These are phyloP conservation scores for Pecten maximus DNA, from an alignment of 2,888 invertebrate species.

Conservation along the genomic window DNA sequence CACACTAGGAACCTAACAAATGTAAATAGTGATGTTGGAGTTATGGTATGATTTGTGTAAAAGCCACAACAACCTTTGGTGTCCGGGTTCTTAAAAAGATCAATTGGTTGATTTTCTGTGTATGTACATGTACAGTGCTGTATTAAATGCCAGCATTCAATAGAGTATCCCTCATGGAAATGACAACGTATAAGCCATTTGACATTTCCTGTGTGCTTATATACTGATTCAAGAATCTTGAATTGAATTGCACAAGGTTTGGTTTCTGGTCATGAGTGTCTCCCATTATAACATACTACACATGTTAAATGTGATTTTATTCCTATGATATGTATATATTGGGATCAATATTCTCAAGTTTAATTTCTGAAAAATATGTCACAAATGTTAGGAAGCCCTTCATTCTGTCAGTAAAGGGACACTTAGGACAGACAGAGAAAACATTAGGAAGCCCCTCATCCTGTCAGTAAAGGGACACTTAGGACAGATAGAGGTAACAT, in stretches of 20 bases:
- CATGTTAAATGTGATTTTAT: no score
- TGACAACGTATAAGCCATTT: not conserved
- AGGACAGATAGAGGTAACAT: no score
- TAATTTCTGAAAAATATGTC: no score
- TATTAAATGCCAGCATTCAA: not conserved
- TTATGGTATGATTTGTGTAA: not conserved
- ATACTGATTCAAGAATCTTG: not conserved
- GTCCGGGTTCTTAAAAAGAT: not conserved
- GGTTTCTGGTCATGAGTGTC: no score
- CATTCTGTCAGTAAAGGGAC: no score
- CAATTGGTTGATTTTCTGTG: not conserved
- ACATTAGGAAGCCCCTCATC: no score
- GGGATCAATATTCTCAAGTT: no score
- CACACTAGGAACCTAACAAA: not conserved
- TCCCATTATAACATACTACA: no score
- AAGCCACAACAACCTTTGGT: not conserved
- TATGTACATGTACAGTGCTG: not conserved
- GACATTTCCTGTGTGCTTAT: not conserved
- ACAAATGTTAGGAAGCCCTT: no score
- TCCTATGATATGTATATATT: no score
- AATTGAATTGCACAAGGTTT: not conserved
- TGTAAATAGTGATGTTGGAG: not conserved
- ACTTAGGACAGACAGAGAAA: no score
- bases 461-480: no score
- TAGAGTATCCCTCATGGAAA: not conserved